Evolutionary conservation across 1,140 invertebrate species (phyloP).

Genomic region (Polypedilum vanderplanki): DNA sequence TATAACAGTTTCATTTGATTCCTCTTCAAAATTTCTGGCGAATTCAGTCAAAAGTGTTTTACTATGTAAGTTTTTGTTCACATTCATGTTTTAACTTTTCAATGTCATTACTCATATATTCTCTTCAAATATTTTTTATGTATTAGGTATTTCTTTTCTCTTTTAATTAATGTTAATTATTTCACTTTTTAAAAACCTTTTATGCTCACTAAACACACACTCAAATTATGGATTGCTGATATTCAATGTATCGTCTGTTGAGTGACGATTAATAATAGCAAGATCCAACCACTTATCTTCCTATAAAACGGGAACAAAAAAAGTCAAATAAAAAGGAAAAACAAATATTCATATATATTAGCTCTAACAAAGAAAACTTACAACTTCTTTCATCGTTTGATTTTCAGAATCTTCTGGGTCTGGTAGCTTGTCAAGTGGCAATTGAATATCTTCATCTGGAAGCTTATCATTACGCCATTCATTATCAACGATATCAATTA

Average conservation of each 20-base stretch:
- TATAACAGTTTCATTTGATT: slow-evolving; percentile 39
- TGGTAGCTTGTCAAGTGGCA: slow-evolving; percentile 79
- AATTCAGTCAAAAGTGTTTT: slow-evolving; percentile 68
- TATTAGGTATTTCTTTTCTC: not conserved
- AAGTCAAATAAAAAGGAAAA: slow-evolving; percentile 6
- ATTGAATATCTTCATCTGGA: slow-evolving; percentile 83
- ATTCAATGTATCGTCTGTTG: slow-evolving; percentile 33
- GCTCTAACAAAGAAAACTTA: too few species aligned
- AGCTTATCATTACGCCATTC: slow-evolving; percentile 80
- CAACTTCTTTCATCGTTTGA: slow-evolving; percentile 82
- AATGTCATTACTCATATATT: slow-evolving; percentile 31
- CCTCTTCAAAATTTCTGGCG: slow-evolving; percentile 47
- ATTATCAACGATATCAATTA: slow-evolving; percentile 83
- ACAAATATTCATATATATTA: too few species aligned
- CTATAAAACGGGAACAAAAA: slow-evolving; percentile 31
- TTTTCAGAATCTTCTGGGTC: slow-evolving; percentile 91
- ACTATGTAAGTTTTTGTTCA: slow-evolving; percentile 61
- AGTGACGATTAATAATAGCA: slow-evolving; percentile 50
- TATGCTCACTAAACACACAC: slow-evolving; percentile 10
- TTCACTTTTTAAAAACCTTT: slow-evolving; percentile 27
- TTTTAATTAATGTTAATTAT: not conserved
- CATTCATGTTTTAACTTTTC: slow-evolving; percentile 35
- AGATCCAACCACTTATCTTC: slow-evolving; percentile 82
- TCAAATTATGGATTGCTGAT: slow-evolving; percentile 31
- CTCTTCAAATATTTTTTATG: slow-evolving; percentile 17